Percentiles rank a stretch among this genome's conserved stretches.
Evolutionary conservation across 2,888 invertebrate genomes (phyloP).

Genomic region (Machimus atricapillus): DNA sequence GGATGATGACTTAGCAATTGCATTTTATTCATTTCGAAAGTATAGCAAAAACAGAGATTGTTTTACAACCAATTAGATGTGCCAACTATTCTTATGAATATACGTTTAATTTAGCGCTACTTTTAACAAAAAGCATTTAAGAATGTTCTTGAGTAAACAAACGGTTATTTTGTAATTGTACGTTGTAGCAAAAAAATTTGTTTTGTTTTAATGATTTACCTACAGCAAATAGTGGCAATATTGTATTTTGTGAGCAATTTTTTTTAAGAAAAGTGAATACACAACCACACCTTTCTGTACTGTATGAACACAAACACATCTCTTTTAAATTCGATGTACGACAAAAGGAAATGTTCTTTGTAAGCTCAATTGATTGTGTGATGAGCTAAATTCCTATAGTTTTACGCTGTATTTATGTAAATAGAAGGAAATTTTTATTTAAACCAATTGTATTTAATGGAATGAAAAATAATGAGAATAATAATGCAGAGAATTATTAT

Average conservation of each 20-base stretch:
- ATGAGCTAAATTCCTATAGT: constrained; percentile 22
- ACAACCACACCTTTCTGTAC: background rate
- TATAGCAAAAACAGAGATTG: background rate
- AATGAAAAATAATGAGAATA: background rate
- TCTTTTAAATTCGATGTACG: background rate
- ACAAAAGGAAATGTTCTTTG: constrained; percentile 1
- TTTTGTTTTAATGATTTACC: background rate
- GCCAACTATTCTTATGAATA: background rate
- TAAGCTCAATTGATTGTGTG: constrained; percentile 8
- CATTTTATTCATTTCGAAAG: constrained; percentile 5
- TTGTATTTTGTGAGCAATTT: background rate
- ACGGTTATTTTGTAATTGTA: constrained; percentile 4
- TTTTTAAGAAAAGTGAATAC: background rate
- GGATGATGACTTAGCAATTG: background rate
- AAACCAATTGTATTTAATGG: constrained; percentile 17
- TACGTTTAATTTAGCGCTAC: background rate
- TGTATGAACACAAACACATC: background rate
- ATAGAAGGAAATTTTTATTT: constrained; percentile 5
- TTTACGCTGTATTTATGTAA: constrained; percentile 24
- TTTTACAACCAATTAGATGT: constrained; percentile 5
- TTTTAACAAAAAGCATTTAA: background rate
- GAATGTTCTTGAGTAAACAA: background rate
- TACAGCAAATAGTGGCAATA: background rate
- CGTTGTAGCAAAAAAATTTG: background rate
- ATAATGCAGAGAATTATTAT: constrained; percentile 4